Base-by-base conservation (phyloP, 1,140 invertebrate species). In the Euwallacea similis region DNA sequence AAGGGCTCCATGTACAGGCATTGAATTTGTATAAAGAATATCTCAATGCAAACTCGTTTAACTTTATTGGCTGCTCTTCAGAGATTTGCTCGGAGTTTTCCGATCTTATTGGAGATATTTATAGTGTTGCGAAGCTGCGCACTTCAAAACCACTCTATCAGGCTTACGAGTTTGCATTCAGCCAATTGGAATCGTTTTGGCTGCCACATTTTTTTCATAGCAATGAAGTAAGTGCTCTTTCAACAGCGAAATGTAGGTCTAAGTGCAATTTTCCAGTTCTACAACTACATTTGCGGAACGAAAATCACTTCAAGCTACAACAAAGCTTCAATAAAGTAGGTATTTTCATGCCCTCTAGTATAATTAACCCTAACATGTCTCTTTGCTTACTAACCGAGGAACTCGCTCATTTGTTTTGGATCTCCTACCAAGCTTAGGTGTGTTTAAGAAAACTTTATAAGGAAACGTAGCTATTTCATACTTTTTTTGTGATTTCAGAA, bases 181-280 rank as follows among this genome's bases (percentile, higher is more conserved):
- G 87, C 44, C 79, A 90, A 0, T 83, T 96, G 68, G 93, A 95
- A 81, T 88, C 88, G 71, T 86, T 87, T 70, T 91, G 91, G 82
- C 84, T 93, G 66, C 90, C 91, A 41, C 85, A 88, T 74, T 95
- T 94, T 83, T 88, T 93, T 81, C 91, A 93, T 76, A 93, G 92
- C 80, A 90, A 91, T 81, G 88, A 93, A 82, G 91, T 93, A 84
- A 33, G 13, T 66, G 9, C 9, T 43, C 33, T 13, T 61, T 61
- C 1, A 33, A 33, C 21, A 33, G 21, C 21, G 21, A 33, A 33
- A 1, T 33, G 21, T 33, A 33, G 21, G 21, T 33, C 21, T 33
- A 33, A 33, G 21, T 43, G 21, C 21, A 33, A 33, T 33, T 4
- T 75, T 85, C 72, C 83, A 92, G 90, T 89, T 91, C 80, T 92